phyloP scores from a whole-genome alignment of 92 coral and sea anemone species.

The Epizoanthus illoricatus region DNA sequence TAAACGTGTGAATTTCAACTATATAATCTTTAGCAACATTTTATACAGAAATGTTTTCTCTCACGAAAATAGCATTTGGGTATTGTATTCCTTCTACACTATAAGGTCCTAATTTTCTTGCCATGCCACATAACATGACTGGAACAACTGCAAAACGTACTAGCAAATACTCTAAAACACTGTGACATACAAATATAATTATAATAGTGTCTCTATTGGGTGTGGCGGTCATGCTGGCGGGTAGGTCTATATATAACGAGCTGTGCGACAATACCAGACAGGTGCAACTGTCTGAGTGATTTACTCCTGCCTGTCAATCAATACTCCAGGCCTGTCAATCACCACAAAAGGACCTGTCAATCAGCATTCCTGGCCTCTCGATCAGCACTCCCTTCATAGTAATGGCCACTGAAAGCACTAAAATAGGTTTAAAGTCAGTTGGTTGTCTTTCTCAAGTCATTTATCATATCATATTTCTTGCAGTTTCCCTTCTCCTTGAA shows the following conservation, averaged over 20 bases:
- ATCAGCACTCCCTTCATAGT: slow-evolving; percentile 18
- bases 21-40: not conserved
- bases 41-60: not conserved
- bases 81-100: not conserved
- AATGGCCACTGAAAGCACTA: slow-evolving; percentile 29
- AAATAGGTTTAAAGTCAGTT: slow-evolving; percentile 19
- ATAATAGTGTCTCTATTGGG: slow-evolving; percentile 46
- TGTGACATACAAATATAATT: slow-evolving; percentile 83
- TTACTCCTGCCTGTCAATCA: slow-evolving; percentile 16
- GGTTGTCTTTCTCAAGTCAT: slow-evolving; percentile 19
- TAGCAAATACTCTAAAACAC: slow-evolving; percentile 39
- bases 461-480: slow-evolving; percentile 24
- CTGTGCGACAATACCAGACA: too few relatives aligned
- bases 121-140: not conserved
- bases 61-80: slow-evolving; percentile 39
- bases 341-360: slow-evolving; percentile 6
- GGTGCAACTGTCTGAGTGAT: slow-evolving; percentile 26
- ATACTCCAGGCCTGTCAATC: slow-evolving; percentile 3
- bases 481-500: slow-evolving; percentile 15
- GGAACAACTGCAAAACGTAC: not conserved
- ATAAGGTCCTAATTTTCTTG: not conserved
- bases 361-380: not conserved
- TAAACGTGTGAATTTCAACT: not conserved
- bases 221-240: slow-evolving; percentile 7
- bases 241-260: slow-evolving; percentile 1